Evolutionary conservation across 2,113 vertebrate species (phyloP), one percentile per base, ranked within the genome.

Genomic region (Coryphaenoides rupestris): DNA sequence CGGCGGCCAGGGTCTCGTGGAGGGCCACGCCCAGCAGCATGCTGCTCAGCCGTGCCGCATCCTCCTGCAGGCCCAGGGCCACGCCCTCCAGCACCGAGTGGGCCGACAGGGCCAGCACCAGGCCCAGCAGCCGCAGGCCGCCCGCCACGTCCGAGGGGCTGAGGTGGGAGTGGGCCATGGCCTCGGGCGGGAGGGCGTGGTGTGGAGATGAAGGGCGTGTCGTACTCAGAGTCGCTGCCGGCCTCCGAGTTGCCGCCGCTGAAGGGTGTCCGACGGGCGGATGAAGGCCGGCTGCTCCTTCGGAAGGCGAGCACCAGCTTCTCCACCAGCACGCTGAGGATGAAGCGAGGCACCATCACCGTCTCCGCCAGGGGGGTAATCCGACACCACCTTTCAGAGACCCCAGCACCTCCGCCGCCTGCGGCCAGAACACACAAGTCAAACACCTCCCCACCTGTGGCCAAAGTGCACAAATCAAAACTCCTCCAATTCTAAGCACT

Each of bases 321-420:
- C 73, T 98, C 95, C 62, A 96, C 86, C 0, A 98, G 94, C 4
- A 98, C 90, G 0, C 93, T 95, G 56, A 96, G 40, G 75, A 98
- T 95, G 85, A 98, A 94, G 6, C 96, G 95, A 0, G 97, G 47
- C 88, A 98, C 86, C 92, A 96, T 83, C 79, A 94, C 89, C 4
- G 95, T 98, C 88, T 98, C 96, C 0, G 95, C 94, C 86, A 97
- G 73, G 0, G n/a, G 96, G 96, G 73, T 95, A 98, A 58, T 95
- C 91, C 0, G 86, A 91, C 79, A 66, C 86, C 53, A 94, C 62
- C 2, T 93, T n/a, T 89, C 9, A 89, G 78, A 16, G 87, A 74
- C 60, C 71, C 78, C 60, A 97, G 86, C 0, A 98, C 88, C 0
- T 86, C 84, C 0, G 58, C 64, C 9, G 95, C 91, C 96, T 98